Evolutionary conservation across 2,113 vertebrate genomes (phyloP).

Genomic region (Urocitellus parryii): DNA sequence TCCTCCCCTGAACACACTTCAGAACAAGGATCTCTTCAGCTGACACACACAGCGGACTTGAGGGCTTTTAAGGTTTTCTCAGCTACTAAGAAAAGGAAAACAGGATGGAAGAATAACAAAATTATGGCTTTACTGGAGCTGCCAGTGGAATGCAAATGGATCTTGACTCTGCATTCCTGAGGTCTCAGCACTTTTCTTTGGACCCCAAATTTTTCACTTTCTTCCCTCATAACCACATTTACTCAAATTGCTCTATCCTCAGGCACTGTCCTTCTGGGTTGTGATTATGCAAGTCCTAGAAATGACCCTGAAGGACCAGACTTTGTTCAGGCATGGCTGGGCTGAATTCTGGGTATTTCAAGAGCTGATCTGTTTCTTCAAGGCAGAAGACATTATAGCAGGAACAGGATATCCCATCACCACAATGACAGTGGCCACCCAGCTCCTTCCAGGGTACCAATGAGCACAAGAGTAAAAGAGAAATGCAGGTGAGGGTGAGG

Average conservation of each 20-base stretch:
- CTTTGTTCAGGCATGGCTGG: background rate
- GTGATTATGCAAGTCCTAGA: background rate
- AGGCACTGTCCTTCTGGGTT: background rate
- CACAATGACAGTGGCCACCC: background rate
- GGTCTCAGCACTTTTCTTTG: slow-evolving; percentile 41
- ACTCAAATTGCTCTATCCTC: background rate
- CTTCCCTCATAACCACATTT: background rate
- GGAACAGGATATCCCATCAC: background rate
- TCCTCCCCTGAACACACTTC: slow-evolving; percentile 31
- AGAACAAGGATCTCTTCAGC: slow-evolving; percentile 55
- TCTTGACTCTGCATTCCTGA: background rate
- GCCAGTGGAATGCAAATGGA: background rate
- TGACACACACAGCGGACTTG: slow-evolving; percentile 6
- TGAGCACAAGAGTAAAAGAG: background rate
- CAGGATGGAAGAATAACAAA: slow-evolving; percentile 51
- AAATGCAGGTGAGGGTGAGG: background rate
- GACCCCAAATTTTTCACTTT: background rate
- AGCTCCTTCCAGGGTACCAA: background rate
- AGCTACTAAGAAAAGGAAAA: slow-evolving; percentile 54
- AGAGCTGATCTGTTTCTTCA: background rate
- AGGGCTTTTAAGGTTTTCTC: slow-evolving; percentile 62
- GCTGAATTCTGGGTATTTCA: slow-evolving; percentile 22
- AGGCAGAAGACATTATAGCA: background rate
- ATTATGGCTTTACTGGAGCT: slow-evolving; percentile 12
- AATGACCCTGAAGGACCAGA: background rate